A percentile compares a stretch with the other conserved stretches of the same genome.
phyloP scores from a whole-genome alignment of 2,888 invertebrate species.

The Eumerus sabulonum region DNA sequence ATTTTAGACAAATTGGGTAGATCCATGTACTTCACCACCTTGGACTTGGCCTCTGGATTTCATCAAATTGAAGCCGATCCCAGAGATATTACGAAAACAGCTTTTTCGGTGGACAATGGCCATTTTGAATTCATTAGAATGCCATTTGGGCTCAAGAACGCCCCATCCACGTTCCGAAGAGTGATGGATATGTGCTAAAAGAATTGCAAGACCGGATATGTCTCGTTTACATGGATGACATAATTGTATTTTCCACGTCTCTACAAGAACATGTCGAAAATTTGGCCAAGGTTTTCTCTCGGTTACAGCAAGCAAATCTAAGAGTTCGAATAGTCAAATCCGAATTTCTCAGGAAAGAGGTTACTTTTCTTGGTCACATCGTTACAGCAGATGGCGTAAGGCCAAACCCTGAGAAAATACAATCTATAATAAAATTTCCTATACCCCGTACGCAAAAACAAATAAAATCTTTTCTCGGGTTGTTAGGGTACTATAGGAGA shows the following conservation, averaged over 20 bases:
- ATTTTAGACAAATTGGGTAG: slow-evolving; percentile 22
- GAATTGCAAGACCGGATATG: slow-evolving; percentile 1
- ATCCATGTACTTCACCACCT: slow-evolving; percentile 18
- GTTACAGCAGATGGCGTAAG: slow-evolving; percentile 67
- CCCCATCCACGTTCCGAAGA: slow-evolving; percentile 19
- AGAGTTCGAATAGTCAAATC: slow-evolving; percentile 22
- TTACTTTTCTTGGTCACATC: slow-evolving; percentile 73
- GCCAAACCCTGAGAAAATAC: slow-evolving; percentile 70
- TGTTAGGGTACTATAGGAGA: slow-evolving; percentile 61
- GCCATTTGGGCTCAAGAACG: slow-evolving; percentile 22
- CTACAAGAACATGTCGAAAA: slow-evolving; percentile 10
- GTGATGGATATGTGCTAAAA: slow-evolving; percentile 8
- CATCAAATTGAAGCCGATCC: slow-evolving; percentile 46
- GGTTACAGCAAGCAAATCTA: slow-evolving; percentile 5
- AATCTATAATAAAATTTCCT: slow-evolving; percentile 29
- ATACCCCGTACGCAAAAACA: slow-evolving; percentile 44
- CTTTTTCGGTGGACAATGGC: slow-evolving; percentile 19
- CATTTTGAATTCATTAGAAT: slow-evolving; percentile 26
- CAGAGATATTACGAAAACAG: slow-evolving; percentile 16
- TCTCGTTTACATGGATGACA: slow-evolving; percentile 6
- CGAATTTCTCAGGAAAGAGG: slow-evolving; percentile 70
- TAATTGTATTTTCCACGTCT: slow-evolving; percentile 1
- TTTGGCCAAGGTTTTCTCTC: not conserved
- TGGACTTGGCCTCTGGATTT: slow-evolving; percentile 29
- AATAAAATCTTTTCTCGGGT: slow-evolving; percentile 61